Base-by-base conservation (phyloP, 92 coral and sea anemone genomes). In the Palythoa caribaeorum region DNA sequence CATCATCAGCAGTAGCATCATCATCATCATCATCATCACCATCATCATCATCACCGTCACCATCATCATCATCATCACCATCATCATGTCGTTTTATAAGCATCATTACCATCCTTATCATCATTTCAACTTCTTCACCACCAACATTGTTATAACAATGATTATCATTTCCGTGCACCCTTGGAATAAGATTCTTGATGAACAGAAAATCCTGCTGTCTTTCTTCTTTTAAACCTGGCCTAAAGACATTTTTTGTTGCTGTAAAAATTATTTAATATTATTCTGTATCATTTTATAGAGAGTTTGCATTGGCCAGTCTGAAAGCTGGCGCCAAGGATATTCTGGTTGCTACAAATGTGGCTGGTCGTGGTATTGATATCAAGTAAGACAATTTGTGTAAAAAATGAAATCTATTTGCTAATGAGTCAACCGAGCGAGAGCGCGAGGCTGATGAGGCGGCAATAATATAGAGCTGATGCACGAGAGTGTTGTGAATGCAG, bases 321-420 rank as follows among this genome's bases (percentile, higher is more conserved):
- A 97, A 97, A 92, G 88, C 91, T 35, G 99, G 99, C n/a, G 92
- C 98, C 14, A 97, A 97, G 87, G 99, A 97, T 63, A 95, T 97
- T 47, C 95, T 97, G 28, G 99, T 97, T 9, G 94, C 95, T 17
- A 97, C 99, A 37, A 95, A 97, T 73, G 99, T 97, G 20, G 99
- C 99, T 28, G 99, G 99, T 19, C 99, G 99, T 91, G 99, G 99
- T 87, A 97, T 97, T 62, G 99, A 97, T 79, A 96, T 97, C 93
- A 97, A 96, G 98, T 97, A 83, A 71, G 97, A 57, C 48, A 15
- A 15, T 69, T 10, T 47, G 62, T 84, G 53, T 48, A 36, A 39
- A 68, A 5, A 40, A 28, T 28, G 28, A 28, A 28, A 28, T 28
- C 28, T 28, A 28, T 28, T 28, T 28, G 28, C 28, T 28, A 28